phyloP scores from a whole-genome alignment of 1,140 invertebrate genomes.

The Papilio xuthus region DNA sequence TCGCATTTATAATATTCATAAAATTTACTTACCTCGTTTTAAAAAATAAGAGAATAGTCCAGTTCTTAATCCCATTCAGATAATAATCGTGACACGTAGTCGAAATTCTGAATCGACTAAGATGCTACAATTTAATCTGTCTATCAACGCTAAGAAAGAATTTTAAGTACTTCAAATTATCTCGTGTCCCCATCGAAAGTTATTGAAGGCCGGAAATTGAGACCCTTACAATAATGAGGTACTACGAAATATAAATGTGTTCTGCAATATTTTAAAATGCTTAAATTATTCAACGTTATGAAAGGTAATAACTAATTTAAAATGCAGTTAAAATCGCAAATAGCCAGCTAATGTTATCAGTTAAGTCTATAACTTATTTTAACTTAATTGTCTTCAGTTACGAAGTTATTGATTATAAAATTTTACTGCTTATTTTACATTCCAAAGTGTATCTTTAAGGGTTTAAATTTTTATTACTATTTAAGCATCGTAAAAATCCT shows the following conservation, averaged over 20 bases:
- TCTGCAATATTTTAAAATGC: not conserved
- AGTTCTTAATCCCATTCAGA: not conserved
- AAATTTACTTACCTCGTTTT: no score
- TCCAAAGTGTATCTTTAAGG: not conserved
- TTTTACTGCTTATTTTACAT: no score
- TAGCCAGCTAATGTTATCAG: not conserved
- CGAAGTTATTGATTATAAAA: not conserved
- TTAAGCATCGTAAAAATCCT: not conserved
- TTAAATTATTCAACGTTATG: not conserved
- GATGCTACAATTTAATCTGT: not conserved
- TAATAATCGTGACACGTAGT: not conserved
- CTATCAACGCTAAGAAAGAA: constrained; percentile 3
- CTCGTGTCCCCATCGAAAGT: not conserved
- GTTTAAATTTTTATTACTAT: not conserved
- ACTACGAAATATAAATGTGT: not conserved
- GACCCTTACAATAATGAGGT: not conserved
- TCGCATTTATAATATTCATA: no score
- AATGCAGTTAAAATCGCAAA: not conserved
- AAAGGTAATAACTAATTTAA: not conserved
- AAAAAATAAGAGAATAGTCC: not conserved
- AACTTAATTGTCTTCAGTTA: not conserved
- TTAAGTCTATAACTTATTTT: not conserved
- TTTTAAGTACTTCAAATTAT: not conserved
- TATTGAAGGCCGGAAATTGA: constrained; percentile 1
- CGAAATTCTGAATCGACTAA: constrained; percentile 10